phyloP scores from a whole-genome alignment of 2,888 invertebrate species.

The Campaea margaritaria region DNA sequence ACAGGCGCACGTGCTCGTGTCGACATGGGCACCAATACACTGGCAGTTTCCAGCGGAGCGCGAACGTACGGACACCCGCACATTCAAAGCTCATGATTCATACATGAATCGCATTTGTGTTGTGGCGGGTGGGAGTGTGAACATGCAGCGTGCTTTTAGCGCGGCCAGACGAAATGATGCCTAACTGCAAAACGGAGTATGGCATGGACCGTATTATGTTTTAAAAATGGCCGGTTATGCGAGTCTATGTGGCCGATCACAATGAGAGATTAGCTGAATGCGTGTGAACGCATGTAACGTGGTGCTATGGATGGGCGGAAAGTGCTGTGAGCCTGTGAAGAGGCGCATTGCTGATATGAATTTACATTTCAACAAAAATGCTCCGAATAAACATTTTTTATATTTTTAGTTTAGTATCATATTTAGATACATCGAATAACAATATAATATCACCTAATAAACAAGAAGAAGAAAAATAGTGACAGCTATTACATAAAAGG shows the following conservation, averaged over 20 bases:
- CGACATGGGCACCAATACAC: conserved; percentile 79
- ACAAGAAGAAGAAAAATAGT: too few species aligned
- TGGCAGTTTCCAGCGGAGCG: conserved; percentile 79
- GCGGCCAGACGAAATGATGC: conserved; percentile 83
- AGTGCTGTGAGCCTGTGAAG: conserved; percentile 58
- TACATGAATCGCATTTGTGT: conserved; percentile 75
- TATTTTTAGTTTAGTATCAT: too few species aligned
- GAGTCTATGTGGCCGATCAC: conserved; percentile 79
- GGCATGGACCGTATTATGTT: conserved; percentile 73
- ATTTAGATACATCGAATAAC: too few species aligned
- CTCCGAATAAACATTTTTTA: too few species aligned
- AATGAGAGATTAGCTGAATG: conserved; percentile 81
- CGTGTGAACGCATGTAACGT: conserved; percentile 81
- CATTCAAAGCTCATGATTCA: conserved; percentile 73
- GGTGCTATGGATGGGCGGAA: conserved; percentile 76
- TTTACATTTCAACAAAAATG: conserved; percentile 1
- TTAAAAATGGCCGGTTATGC: conserved; percentile 60
- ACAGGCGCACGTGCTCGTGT: conserved; percentile 73
- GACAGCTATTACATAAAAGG: background rate
- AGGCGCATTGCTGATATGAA: conserved; percentile 30
- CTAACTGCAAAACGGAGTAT: conserved; percentile 75
- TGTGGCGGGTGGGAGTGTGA: conserved; percentile 83
- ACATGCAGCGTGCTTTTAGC: conserved; percentile 83
- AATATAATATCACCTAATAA: too few species aligned
- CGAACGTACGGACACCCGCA: conserved; percentile 74